Percentiles rank a stretch among this genome's conserved stretches.
Conservation (phyloP, 2,113 vertebrate genomes). For the Plectropomus leopardus region DNA sequence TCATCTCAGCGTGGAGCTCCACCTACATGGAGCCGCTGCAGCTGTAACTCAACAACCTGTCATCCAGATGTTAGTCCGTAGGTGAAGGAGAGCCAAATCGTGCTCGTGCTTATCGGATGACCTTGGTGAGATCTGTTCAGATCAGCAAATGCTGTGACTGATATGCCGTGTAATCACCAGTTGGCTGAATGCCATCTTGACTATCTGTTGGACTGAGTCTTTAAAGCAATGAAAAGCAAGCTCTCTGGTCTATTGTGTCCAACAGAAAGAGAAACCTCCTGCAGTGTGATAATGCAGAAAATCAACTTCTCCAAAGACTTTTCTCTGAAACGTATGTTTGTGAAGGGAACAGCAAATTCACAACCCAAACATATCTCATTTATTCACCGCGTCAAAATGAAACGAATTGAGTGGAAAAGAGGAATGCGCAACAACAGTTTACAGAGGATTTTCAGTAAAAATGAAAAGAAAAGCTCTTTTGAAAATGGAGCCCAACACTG, state of each 20-base stretch:
- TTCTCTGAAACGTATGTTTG: slow-evolving; percentile 15
- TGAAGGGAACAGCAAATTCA: background rate
- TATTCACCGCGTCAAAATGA: slow-evolving; percentile 19
- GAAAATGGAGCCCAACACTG: slow-evolving; percentile 49
- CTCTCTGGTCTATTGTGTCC: slow-evolving; percentile 29
- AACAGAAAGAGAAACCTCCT: slow-evolving; percentile 20
- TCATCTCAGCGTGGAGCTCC: slow-evolving; percentile 59
- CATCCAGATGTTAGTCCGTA: slow-evolving; percentile 59
- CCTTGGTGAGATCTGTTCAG: slow-evolving; percentile 71
- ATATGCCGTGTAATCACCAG: slow-evolving; percentile 61
- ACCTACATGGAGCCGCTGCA: slow-evolving; percentile 32
- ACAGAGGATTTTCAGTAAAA: slow-evolving; percentile 27
- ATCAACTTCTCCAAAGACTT: slow-evolving; percentile 37
- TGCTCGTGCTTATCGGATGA: slow-evolving; percentile 61
- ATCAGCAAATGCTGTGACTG: slow-evolving; percentile 72
- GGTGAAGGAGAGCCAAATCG: slow-evolving; percentile 53
- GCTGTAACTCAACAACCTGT: slow-evolving; percentile 60
- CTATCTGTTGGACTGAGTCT: slow-evolving; percentile 43
- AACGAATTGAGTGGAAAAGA: slow-evolving; percentile 3
- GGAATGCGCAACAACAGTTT: slow-evolving; percentile 8
- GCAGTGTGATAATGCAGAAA: slow-evolving; percentile 31
- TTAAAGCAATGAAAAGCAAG: slow-evolving; percentile 36
- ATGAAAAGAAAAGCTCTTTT: slow-evolving; percentile 21
- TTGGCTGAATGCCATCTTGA: slow-evolving; percentile 53
- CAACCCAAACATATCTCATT: slow-evolving; percentile 16